phyloP scores from a whole-genome alignment of 64 coral and sea anemone genomes.

The Catalaphyllia jardinei region DNA sequence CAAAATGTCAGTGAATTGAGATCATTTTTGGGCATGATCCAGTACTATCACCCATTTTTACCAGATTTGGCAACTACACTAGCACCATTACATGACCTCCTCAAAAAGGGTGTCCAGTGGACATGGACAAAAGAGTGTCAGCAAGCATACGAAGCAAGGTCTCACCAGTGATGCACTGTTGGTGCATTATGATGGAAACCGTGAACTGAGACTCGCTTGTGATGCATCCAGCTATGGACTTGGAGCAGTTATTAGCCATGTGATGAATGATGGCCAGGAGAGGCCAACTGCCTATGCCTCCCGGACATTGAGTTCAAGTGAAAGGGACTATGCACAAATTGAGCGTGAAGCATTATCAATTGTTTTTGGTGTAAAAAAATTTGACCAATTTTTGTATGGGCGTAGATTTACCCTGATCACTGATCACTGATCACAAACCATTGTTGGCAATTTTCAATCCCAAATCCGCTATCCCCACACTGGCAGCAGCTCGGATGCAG shows the following conservation, averaged over 20 bases:
- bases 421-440: conserved; percentile 53
- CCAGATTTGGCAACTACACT: too few species aligned
- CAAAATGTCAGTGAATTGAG: conserved; percentile 9
- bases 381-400: conserved; percentile 55
- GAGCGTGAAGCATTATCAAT: conserved; percentile 59
- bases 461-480: conserved; percentile 9
- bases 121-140: conserved; percentile 45
- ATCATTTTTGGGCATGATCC: too few species aligned
- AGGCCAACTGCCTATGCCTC: too few species aligned
- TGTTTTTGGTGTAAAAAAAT: conserved; percentile 50
- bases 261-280: too few species aligned
- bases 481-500: conserved; percentile 56
- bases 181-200: conserved; percentile 21
- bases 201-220: conserved; percentile 32
- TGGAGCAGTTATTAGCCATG: too few species aligned
- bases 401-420: conserved; percentile 49
- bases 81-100: too few species aligned
- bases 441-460: conserved; percentile 35
- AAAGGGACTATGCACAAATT: conserved; percentile 74
- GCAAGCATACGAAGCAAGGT: conserved; percentile 50
- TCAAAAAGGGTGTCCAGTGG: conserved; percentile 16
- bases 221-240: conserved; percentile 69
- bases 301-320: background rate
- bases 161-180: conserved; percentile 40
- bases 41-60: too few species aligned